Evolutionary conservation across 2,113 vertebrate genomes (phyloP).

Genomic region (Elaphurus davidianus): DNA sequence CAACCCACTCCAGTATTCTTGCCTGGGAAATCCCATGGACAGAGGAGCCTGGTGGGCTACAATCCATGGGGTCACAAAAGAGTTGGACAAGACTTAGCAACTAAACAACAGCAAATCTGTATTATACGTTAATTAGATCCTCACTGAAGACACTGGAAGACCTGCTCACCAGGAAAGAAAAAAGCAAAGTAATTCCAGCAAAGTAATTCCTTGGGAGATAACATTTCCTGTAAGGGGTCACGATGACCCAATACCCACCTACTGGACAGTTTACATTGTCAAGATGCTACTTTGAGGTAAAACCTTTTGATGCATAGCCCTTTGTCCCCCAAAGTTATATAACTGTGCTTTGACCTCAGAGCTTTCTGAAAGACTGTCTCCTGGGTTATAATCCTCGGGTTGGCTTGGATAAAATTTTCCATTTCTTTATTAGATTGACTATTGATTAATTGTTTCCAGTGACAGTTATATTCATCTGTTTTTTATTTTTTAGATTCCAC

Average conservation of each 20-base stretch:
- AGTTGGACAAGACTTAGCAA: not conserved
- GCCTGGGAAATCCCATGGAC: not conserved
- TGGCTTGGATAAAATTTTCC: not conserved
- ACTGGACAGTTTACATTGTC: not conserved
- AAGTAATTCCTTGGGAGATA: not conserved
- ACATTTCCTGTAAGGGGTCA: not conserved
- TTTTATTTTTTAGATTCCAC: not conserved
- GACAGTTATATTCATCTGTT: not conserved
- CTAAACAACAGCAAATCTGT: not conserved
- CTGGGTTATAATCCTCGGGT: not conserved
- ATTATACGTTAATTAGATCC: not conserved
- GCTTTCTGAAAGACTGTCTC: not conserved
- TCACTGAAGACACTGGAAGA: not conserved
- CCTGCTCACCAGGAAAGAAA: not conserved
- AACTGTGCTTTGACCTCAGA: not conserved
- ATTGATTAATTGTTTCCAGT: not conserved
- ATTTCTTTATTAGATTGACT: not conserved
- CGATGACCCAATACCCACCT: not conserved
- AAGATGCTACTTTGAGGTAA: not conserved
- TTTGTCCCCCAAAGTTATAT: not conserved
- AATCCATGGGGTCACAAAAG: not conserved
- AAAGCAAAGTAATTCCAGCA: not conserved
- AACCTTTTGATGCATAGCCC: not conserved
- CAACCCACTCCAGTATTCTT: not conserved
- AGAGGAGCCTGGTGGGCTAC: not conserved